Conservation (phyloP, 2,797 vertebrate species). For the Acrocephalus scirpaceus region DNA sequence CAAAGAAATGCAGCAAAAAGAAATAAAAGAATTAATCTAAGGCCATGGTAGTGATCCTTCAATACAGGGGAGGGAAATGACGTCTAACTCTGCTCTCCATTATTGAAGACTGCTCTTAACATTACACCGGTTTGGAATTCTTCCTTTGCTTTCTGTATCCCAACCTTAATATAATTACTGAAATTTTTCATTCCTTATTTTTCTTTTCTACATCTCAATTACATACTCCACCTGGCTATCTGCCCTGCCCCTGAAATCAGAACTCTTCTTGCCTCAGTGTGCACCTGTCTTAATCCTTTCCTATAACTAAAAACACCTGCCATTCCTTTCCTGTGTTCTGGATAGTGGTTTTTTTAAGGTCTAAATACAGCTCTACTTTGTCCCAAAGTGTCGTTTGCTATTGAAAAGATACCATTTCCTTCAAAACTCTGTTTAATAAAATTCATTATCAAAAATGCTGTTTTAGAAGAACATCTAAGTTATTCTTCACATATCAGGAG, state of each 20-base stretch:
- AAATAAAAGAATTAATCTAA: background rate
- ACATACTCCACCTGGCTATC: background rate
- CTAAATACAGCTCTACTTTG: background rate
- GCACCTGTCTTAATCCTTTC: background rate
- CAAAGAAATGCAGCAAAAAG: background rate
- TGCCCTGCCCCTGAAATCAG: conserved; percentile 1
- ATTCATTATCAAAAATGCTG: background rate
- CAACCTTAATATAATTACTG: background rate
- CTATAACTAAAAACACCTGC: background rate
- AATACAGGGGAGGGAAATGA: background rate
- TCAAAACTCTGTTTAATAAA: background rate
- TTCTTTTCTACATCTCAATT: background rate
- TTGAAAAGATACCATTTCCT: background rate
- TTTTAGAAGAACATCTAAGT: background rate
- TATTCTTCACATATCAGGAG: background rate
- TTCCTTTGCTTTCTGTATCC: background rate
- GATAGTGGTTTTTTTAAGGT: background rate
- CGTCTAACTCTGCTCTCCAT: background rate
- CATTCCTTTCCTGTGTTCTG: background rate
- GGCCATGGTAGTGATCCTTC: background rate
- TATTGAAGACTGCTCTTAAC: background rate
- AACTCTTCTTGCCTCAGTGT: background rate
- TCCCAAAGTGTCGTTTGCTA: background rate
- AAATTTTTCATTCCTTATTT: background rate
- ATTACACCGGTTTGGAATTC: background rate